Evolutionary conservation across 2,888 invertebrate genomes (phyloP), one percentile per base, ranked within the genome.

Genomic region (Acrobasis repandana): DNA sequence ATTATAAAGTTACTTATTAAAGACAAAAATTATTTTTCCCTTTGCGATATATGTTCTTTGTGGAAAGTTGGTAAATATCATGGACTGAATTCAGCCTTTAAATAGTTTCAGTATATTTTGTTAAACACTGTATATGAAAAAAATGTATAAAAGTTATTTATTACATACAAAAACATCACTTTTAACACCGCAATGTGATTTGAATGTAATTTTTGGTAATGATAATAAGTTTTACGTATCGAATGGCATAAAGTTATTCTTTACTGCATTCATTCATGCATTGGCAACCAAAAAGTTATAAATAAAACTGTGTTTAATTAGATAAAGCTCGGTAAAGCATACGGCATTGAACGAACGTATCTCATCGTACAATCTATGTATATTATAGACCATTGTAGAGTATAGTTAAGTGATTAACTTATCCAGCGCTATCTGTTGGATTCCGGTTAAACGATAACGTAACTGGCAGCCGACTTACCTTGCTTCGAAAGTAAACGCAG

Each of bases 361-460:
- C 69, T 64, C 38, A 48, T 47, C 46, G 15, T 33, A 63, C 64
- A 64, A 65, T 59, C 56, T 60, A 64, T 49, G 57, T 63, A 9
- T 38, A 10, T 34, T 20, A 54, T 54, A 64, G 18, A 54, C 16
- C 56, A 58, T 50, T 11, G 61, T 59, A 58, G 57, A 63, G 54
- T 47, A 66, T 62, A 49, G 58, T 61, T 67, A 66, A 58, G 60
- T 61, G 49, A 65, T 63, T 60, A 60, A 46, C 18, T 52, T 61
- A 43, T 33, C 60, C 67, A 76, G 73, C 80, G 83, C 83, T 71
- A 77, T 78, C 83, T 83, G 69, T 70, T 65, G 77, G 66, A 20
- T 58, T 11, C 36, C 49, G 9, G 49, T 58, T 49, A 49, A 58
- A 58, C 58, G 34, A 58, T 38, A 49, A 49, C 49, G 18, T 18